Base-by-base conservation (phyloP, 2,797 vertebrate genomes). In the Paedocypris micromegethes region DNA sequence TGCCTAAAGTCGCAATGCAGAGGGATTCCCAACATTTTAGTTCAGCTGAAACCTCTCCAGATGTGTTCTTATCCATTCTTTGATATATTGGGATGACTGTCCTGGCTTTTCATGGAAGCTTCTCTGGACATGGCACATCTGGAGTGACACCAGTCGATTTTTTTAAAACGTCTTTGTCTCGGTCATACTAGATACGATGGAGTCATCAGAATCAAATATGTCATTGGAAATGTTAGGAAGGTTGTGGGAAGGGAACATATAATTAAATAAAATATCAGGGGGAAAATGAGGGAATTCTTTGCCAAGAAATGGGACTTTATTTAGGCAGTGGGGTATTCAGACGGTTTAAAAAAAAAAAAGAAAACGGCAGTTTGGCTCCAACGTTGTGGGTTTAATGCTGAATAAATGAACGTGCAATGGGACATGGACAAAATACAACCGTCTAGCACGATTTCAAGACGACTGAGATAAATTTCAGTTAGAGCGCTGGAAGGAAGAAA, bases 271-370 rank as follows among this genome's bases (percentile, higher is more conserved):
- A 66, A 66, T 78, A 76, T 74, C 60, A 69, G 67, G 47, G 54
- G 74, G 58, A 73, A 76, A 70, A 74, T 66, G 57, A 48, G 45
- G 58, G 72, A 63, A 67, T 75, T 67, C 52, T 70, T 66, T 62
- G 52, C 66, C 61, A 65, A 72, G 66, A 72, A 77, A 58, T 63
- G 58, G 72, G 74, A 74, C 60, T 69, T 72, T 53, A 40, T 69
- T 74, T 70, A 23, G 23, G 23, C 23, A 23, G 23, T 23, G 23
- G 23, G 65, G 76, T 64, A 72, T 62, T 72, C 69, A 52, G 62
- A 63, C 69, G 58, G 67, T 72, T 76, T 59, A 43, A 62, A 67
- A 70, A 74, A 76, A 72, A 48, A 76, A 66, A 75, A 78, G 72
- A 55, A 44, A 41, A 5, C n/a, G 4, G 39, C 1, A 2, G 63